Evolutionary conservation across 1,140 invertebrate species (phyloP).

Genomic region (Tetramorium parvispinum): DNA sequence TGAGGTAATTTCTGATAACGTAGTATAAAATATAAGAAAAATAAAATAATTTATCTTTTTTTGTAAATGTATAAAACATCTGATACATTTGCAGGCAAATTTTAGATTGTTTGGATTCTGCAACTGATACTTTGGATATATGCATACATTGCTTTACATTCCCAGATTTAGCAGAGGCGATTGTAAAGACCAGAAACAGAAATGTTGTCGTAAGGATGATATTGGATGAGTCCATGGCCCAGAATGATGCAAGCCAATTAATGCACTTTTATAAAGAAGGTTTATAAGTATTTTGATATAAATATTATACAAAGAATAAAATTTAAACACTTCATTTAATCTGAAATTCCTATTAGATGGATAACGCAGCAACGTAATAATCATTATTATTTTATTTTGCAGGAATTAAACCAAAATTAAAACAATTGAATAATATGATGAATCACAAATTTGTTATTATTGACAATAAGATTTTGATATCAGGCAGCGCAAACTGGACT

Average conservation of each 20-base stretch:
- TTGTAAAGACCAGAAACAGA: conserved; percentile 86
- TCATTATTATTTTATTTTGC: conserved; percentile 18
- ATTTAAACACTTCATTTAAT: background rate
- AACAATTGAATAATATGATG: conserved; percentile 86
- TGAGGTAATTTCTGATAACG: conserved; percentile 68
- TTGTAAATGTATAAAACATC: background rate
- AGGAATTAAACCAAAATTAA: conserved; percentile 86
- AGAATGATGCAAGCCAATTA: background rate
- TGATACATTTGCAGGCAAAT: conserved; percentile 77
- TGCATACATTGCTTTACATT: conserved; percentile 91
- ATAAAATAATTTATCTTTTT: conserved; percentile 15
- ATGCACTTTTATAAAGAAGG: conserved; percentile 51
- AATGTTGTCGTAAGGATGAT: conserved; percentile 89
- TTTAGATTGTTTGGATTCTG: conserved; percentile 85
- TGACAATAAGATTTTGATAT: conserved; percentile 88
- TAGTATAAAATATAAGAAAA: background rate
- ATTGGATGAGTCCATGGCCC: conserved; percentile 87
- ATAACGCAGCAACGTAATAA: background rate
- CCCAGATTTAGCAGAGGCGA: conserved; percentile 86
- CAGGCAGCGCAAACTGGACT: conserved; percentile 93
- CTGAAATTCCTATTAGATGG: background rate
- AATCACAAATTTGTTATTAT: conserved; percentile 93
- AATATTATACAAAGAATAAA: background rate
- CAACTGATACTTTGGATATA: conserved; percentile 88
- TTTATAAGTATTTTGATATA: conserved; percentile 22